Conservation (phyloP, 2,113 vertebrate genomes). For the Muntiacus reevesi region DNA sequence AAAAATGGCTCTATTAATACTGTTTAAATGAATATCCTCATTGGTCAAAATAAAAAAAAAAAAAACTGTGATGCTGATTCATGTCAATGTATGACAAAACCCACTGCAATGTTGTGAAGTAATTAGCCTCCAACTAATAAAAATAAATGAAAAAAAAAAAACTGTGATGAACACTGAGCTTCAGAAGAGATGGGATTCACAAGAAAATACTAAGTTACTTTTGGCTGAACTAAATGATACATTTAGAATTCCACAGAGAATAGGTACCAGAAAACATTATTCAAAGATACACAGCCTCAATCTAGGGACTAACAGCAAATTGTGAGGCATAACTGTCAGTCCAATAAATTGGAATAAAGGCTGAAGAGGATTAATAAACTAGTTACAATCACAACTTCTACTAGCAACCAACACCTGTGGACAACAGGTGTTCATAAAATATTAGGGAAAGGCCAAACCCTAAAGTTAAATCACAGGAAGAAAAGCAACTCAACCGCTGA, state of each 20-base stretch:
- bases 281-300: neutral
- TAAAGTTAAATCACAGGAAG: neutral
- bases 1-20: neutral
- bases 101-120: too few species aligned
- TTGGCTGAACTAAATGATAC: neutral
- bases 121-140: too few species aligned
- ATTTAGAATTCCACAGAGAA: constrained; percentile 1
- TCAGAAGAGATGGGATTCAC: neutral
- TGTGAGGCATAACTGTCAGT: neutral
- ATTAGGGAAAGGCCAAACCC: neutral
- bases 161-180: neutral
- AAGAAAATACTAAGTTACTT: constrained; percentile 19
- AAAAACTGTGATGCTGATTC: neutral
- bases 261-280: neutral
- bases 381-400: neutral
- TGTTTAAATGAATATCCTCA: neutral
- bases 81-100: too few species aligned
- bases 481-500: neutral
- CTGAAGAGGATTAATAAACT: neutral
- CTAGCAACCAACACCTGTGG: neutral
- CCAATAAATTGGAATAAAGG: neutral
- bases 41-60: neutral
- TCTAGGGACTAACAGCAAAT: neutral
- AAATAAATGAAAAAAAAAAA: too few species aligned
- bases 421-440: neutral